Conservation (phyloP, 2,113 vertebrate genomes). For the Ammodytes marinus region DNA sequence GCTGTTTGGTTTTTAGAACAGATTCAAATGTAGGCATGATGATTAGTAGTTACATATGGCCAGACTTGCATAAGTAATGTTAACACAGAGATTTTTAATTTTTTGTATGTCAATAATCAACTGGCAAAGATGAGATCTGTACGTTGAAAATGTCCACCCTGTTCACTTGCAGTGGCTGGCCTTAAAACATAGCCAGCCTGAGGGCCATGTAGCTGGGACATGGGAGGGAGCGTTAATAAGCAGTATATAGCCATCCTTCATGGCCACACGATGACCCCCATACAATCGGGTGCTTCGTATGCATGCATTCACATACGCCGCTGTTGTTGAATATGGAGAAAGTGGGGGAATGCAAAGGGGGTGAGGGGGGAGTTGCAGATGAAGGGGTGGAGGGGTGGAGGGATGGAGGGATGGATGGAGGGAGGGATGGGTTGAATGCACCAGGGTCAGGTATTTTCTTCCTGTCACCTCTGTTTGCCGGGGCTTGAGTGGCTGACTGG, state of each 20-base stretch:
- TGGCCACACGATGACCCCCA: conserved; percentile 60
- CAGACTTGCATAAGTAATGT: too few species aligned
- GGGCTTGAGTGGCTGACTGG: conserved; percentile 69
- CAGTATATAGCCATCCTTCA: conserved; percentile 61
- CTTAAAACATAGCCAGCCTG: conserved; percentile 71
- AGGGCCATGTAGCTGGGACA: conserved; percentile 29
- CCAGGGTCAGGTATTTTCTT: conserved; percentile 77
- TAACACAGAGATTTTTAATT: too few species aligned
- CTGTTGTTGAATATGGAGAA: conserved; percentile 73
- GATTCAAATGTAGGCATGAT: too few species aligned
- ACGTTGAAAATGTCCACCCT: too few species aligned
- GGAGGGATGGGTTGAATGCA: conserved; percentile 65
- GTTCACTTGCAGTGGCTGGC: background rate
- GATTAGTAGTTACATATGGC: too few species aligned
- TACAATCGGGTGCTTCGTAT: conserved; percentile 59
- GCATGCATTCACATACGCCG: conserved; percentile 63
- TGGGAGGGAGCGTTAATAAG: conserved; percentile 54
- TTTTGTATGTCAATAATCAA: too few species aligned
- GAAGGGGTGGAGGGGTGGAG: conserved; percentile 57
- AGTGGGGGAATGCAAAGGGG: conserved; percentile 63
- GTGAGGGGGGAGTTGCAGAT: conserved; percentile 36
- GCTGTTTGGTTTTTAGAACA: too few species aligned
- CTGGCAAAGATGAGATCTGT: too few species aligned
- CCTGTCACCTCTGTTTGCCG: conserved; percentile 71
- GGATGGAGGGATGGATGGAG: conserved; percentile 50